Base-by-base conservation (phyloP, 2,888 invertebrate species). In the Empis livida region DNA sequence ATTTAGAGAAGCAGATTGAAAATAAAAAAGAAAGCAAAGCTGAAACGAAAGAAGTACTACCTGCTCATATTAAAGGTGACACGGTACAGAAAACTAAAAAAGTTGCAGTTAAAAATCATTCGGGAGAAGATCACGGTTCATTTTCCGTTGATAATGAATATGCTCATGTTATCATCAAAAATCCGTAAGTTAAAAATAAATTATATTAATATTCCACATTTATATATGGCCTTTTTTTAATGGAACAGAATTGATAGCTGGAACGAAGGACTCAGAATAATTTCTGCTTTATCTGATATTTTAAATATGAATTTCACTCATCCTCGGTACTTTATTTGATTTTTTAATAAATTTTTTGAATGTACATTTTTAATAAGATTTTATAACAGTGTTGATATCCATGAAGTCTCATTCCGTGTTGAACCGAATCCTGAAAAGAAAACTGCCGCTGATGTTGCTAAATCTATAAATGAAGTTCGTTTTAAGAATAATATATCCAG, bases 161-260 rank as follows among this genome's bases (percentile, higher is more conserved):
- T 61, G 82, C 88, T 3, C 87, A 84, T 64, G 80, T 92, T 50
- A 74, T 77, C 55, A 80, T 90, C 52, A 81, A 82, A 61, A 79
- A 83, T 61, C 77, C 78, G 82, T 85, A 71, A 72, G 67, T 62
- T 69, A 41, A 10, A 23, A 20, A 16, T 11, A 23, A 42, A 23
- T 32, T 20, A 20, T 23, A 35, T 39, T n/a, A 17, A 43, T 5
- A 23, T 42, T n/a, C 23, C 40, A 11, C 1, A 27, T 16, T 38
- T 14, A 10, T 42, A n/a, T 30, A 14, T 27, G 1, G 5, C 17
- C n/a, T 16, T 47, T 31, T 38, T 11, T 45, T 11, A 9, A 51
- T 10, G 31, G 61, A 61, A 41, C 57, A 78, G 78, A 38, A 69
- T 79, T 51, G 71, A 72, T 49, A 75, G 72, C 15, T 89, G 88